Evolutionary conservation across 1,140 invertebrate species (phyloP), one percentile per base, ranked within the genome.

Genomic region (Drosophila tani): DNA sequence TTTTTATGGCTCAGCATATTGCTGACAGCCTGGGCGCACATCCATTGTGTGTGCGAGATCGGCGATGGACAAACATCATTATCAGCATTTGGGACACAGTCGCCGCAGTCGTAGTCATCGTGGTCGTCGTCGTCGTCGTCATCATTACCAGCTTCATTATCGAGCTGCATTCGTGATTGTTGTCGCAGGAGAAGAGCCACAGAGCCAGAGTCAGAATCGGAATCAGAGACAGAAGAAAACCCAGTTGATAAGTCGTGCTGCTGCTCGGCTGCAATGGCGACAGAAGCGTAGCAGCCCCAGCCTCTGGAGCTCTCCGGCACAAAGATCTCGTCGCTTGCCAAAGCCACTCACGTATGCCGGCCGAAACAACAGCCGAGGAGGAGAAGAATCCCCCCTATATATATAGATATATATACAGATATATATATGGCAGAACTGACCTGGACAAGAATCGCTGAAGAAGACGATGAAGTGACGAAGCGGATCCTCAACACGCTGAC

Each of bases 161-260:
- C 70, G 60, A 45, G 82, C 59, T 82, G 82, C 75, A 82, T 79
- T 86, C 83, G 79, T 87, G 83, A 86, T 86, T 86, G 79, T 82
- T 79, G 82, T 86, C 82, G 79, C 79, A 45, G 50, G 46, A 45
- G 66, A 65, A 24, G 29, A 57, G 14, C 14, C 17, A 40, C 2
- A 41, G 5, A 57, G 14, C 1, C 17, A 51, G 9, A 51, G 15
- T 5, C 17, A 40, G 14, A 62, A 32, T 32, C 58, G 15, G 35
- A 57, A 50, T 27, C 49, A 64, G 35, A 56, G 60, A 43, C 51
- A 59, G 46, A 43, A 70, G 47, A 70, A 70, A 81, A 58, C 53
- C 65, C 51, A 51, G 41, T 77, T 79, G 83, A 86, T 86, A 86
- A 87, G 83, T 87, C 83, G 79, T 87, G 83, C 57, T 87, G 83